phyloP scores from a whole-genome alignment of 2,113 vertebrate species.

The Apodemus sylvaticus region DNA sequence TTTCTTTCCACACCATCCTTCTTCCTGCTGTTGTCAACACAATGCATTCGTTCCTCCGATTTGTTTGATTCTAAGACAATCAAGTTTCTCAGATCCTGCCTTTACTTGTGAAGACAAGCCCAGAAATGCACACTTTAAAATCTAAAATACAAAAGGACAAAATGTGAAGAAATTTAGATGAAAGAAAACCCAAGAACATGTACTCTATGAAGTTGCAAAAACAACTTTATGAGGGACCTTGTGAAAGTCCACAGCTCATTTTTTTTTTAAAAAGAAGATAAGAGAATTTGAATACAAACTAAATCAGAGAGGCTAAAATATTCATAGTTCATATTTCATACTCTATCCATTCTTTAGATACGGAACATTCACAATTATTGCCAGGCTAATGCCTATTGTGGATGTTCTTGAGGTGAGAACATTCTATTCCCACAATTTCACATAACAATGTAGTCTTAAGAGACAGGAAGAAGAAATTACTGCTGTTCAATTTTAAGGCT shows the following conservation, averaged over 20 bases:
- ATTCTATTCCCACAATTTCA: slow-evolving; percentile 62
- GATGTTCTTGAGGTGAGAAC: slow-evolving; percentile 57
- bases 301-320: not conserved
- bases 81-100: not conserved
- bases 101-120: not conserved
- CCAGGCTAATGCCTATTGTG: slow-evolving; percentile 36
- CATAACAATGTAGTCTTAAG: slow-evolving; percentile 49
- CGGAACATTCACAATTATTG: slow-evolving; percentile 34
- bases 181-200: not conserved
- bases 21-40: not conserved
- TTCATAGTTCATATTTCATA: slow-evolving; percentile 14
- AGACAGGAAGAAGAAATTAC: slow-evolving; percentile 67
- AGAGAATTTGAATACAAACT: slow-evolving; percentile 45
- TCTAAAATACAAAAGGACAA: not conserved
- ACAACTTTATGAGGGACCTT: not conserved
- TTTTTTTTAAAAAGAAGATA: slow-evolving; percentile 42
- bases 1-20: not conserved
- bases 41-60: not conserved
- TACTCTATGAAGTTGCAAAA: not conserved
- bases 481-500: slow-evolving; percentile 32
- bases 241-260: not conserved
- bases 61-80: not conserved
- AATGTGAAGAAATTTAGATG: slow-evolving; percentile 6
- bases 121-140: not conserved
- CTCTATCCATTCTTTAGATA: slow-evolving; percentile 44